These are phyloP conservation scores for Loxodonta africana DNA, from an alignment of 2,113 vertebrate genomes.

Conservation along the genomic window DNA sequence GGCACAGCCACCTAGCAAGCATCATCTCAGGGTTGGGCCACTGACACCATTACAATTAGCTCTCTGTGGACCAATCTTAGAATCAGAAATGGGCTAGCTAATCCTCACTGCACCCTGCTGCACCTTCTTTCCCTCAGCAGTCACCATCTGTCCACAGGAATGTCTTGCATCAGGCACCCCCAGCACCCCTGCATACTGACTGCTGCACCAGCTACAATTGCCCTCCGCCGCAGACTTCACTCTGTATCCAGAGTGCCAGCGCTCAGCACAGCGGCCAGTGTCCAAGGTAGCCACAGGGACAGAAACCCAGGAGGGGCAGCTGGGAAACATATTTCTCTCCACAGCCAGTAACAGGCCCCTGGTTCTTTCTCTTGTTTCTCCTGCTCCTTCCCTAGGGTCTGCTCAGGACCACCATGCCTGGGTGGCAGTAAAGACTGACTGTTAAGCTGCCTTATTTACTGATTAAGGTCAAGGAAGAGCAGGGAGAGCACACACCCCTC, in stretches of 20 bases:
- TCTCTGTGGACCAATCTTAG: background rate
- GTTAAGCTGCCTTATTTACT: background rate
- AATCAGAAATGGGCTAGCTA: background rate
- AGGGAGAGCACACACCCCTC: background rate
- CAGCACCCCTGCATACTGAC: background rate
- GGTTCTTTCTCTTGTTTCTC: slow-evolving; percentile 33
- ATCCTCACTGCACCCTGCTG: background rate
- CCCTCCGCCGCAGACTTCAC: background rate
- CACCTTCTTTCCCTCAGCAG: background rate
- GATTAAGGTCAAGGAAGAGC: background rate
- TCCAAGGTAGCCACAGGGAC: background rate
- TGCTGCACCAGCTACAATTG: slow-evolving; percentile 45
- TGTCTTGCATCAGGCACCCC: background rate
- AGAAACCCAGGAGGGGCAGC: background rate
- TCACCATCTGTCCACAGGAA: background rate
- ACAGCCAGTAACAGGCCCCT: background rate
- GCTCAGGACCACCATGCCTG: background rate
- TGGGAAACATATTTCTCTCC: background rate
- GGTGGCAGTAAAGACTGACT: background rate
- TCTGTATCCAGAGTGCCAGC: background rate
- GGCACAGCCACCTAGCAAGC: background rate
- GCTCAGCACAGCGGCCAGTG: slow-evolving; percentile 81
- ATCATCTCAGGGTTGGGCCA: background rate
- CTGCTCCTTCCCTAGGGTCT: background rate
- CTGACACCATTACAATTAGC: background rate